Percentiles rank a stretch among this genome's conserved stretches.
These are phyloP conservation scores for Macheiramphus alcinus DNA, from an alignment of 2,113 vertebrate species.

Conservation along the genomic window DNA sequence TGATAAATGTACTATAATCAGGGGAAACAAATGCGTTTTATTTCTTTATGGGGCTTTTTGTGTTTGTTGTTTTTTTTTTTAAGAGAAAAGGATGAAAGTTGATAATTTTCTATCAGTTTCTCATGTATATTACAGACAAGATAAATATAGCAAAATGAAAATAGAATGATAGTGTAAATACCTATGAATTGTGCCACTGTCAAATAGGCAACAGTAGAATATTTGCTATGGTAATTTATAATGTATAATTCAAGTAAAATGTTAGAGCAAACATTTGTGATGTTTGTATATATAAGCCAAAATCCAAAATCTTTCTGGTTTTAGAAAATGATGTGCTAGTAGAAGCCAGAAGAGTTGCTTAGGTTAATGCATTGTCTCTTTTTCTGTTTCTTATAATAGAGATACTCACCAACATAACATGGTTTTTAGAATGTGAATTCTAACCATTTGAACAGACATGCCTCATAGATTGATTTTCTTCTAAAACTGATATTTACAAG, in stretches of 20 bases:
- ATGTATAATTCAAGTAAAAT: conserved; percentile 43
- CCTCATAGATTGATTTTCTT: background rate
- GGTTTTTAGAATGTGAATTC: background rate
- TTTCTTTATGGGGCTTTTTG: background rate
- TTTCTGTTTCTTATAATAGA: background rate
- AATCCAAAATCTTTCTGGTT: conserved; percentile 10
- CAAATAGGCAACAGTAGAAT: conserved; percentile 37
- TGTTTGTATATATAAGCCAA: conserved; percentile 23
- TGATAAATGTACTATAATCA: background rate
- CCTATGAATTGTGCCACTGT: conserved; percentile 27
- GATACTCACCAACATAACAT: background rate
- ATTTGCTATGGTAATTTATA: conserved; percentile 34
- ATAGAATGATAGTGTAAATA: conserved; percentile 47
- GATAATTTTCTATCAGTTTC: conserved; percentile 32
- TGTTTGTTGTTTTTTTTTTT: background rate
- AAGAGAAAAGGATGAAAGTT: background rate
- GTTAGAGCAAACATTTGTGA: conserved; percentile 11
- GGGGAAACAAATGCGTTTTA: background rate
- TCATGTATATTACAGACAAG: background rate
- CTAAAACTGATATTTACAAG: background rate
- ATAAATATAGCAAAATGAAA: conserved; percentile 2
- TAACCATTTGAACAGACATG: background rate
- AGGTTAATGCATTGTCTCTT: background rate
- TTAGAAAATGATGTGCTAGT: background rate
- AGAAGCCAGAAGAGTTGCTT: conserved; percentile 6